A percentile compares a stretch with the other conserved stretches of the same genome.
These are phyloP conservation scores for Theonella swinhoei DNA, from an alignment of 37 sponge, comb jelly and placozoan species.

Conservation along the genomic window DNA sequence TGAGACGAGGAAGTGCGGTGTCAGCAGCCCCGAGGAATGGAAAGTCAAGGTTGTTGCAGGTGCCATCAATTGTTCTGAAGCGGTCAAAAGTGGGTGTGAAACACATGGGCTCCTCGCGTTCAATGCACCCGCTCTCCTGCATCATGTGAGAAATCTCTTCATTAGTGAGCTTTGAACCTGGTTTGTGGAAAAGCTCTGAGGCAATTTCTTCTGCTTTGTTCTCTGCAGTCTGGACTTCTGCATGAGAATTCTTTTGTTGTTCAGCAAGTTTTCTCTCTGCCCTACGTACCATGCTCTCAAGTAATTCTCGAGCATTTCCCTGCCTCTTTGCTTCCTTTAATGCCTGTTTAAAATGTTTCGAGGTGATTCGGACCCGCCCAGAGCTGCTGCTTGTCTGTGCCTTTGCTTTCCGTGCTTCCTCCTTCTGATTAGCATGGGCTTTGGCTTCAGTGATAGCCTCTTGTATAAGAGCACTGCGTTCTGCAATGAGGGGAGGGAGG, in stretches of 20 bases:
- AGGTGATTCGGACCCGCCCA: not conserved
- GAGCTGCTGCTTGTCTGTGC: not conserved
- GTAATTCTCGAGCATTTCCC: slow-evolving; percentile 29
- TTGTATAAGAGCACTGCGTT: not conserved
- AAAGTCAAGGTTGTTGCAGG: slow-evolving; percentile 84
- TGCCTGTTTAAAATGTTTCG: slow-evolving; percentile 38
- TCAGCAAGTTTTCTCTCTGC: slow-evolving; percentile 55
- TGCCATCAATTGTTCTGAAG: slow-evolving; percentile 72
- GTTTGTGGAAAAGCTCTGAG: slow-evolving; percentile 43
- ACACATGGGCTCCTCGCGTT: not conserved
- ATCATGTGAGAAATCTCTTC: slow-evolving; percentile 42
- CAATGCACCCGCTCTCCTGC: slow-evolving; percentile 34
- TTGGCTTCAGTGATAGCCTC: not conserved
- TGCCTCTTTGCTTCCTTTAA: slow-evolving; percentile 30
- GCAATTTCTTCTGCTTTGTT: slow-evolving; percentile 57
- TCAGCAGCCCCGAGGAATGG: slow-evolving; percentile 70
- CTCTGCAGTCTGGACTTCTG: slow-evolving; percentile 1
- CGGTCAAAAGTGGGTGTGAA: not conserved
- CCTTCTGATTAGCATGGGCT: not conserved
- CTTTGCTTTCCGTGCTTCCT: slow-evolving; percentile 2
- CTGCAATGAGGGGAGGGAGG: not conserved
- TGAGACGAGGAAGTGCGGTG: slow-evolving; percentile 57
- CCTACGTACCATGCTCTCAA: slow-evolving; percentile 45
- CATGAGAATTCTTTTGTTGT: not conserved
- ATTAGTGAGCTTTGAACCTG: slow-evolving; percentile 53